Base-by-base conservation (phyloP, 2,113 vertebrate species). In the Neotragus moschatus region DNA sequence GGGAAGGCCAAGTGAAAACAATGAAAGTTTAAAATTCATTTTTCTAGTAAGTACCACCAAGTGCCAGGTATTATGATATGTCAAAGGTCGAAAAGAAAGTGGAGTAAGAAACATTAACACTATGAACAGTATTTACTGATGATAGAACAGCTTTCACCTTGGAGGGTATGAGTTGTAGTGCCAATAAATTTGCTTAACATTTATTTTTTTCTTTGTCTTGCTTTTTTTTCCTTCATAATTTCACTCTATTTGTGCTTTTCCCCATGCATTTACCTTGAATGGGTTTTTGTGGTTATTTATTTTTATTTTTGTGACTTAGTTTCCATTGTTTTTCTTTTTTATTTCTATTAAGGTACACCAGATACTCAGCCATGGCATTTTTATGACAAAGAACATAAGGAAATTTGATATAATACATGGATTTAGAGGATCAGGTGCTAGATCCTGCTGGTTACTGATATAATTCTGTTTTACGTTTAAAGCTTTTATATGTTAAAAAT, bases 391-490 rank as follows among this genome's bases (percentile, higher is more conserved):
- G 15, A 93, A 25, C 91, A 7, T 87, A 90, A 90, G 91, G 91
- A 92, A 60, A 94, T n/a, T 81, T 77, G 25, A 87, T 81, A 49
- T 61, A 84, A 61, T 82, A 91, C 53, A 58, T 96, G 21, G 26
- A 91, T 92, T 73, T 92, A 92, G 28, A 17, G 26, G 8, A 87
- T 80, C 49, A 75, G 14, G 17, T 87, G 47, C 36, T 96, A 49
- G 33, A 91, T 3, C 36, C 14, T 84, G 58, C 25, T 84, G 80
- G 36, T 61, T 93, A 85, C 23, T 90, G 70, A 92, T 75, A 90
- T 96, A 58, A 77, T 90, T 92, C 33, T 92, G 26, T n/a, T 93
- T 94, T 91, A 79, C 86, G 23, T 79, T n/a, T 77, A 86, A 25
- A 11, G 30, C 11, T 90, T 92, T 53, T 77, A 43, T 45, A n/a